Base-by-base conservation (phyloP, 1,140 invertebrate species). In the Lordiphosa stackelbergi region DNA sequence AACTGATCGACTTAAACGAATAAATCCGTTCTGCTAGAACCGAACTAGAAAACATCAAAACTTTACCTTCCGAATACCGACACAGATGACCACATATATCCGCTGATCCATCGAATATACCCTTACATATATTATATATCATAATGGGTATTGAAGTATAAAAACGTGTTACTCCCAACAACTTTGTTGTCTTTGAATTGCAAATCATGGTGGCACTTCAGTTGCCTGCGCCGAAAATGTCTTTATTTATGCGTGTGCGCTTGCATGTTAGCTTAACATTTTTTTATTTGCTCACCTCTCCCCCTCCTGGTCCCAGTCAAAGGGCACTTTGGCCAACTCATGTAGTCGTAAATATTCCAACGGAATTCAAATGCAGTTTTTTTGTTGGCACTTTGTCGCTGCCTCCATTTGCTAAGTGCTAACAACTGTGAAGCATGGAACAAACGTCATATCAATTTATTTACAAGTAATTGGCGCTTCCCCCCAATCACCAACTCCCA, bases 211-310 rank as follows among this genome's bases (percentile, higher is more conserved):
- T 53, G 68, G 28, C 77, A 83, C 75, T 78, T 69, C 24, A 73
- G 54, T 57, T 63, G 57, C 45, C 54, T 53, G 36, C 66, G 49
- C 53, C 70, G 46, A 66, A 61, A 75, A 75, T 64, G 71, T 72
- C 77, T 81, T 79, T 79, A 79, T 79, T 75, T 83, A 79, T 79
- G 75, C 75, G 75, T 59, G 75, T 59, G 68, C 81, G 63, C 43
- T 46, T 46, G 24, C 75, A 81, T 81, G 70, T 64, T 52, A 53
- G 41, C 47, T 59, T 41, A 35, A 56, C 46, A 36, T n/a, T 7
- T 34, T 35, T 31, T 41, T 38, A 5, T 7, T 41, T 12, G 19
- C 24, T 22, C 7, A 5, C 24, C 6, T 11, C 22, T 22, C n/a
- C 38, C 38, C 28, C 41, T n/a, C 24, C 35, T 46, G 28, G 6